Base-by-base conservation (phyloP, 2,113 vertebrate genomes). In the Scalopus aquaticus region DNA sequence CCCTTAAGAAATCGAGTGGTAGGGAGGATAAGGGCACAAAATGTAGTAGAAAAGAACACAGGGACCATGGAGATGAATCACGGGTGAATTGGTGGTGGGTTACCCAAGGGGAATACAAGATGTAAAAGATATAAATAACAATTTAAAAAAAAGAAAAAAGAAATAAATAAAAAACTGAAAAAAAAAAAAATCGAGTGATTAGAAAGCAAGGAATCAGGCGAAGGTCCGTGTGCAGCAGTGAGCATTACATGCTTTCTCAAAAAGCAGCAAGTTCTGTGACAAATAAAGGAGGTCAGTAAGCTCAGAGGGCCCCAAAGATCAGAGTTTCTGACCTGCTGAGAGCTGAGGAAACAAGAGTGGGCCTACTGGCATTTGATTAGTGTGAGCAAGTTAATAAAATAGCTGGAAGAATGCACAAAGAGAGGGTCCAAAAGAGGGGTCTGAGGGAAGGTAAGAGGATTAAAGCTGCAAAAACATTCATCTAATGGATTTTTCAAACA, bases 401-500 rank as follows among this genome's bases (percentile, higher is more conserved):
- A 90, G 72, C 58, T 35, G 16, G 30, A 92, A 90, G 94, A 96
- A 58, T 67, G 49, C 69, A 90, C n/a, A 51, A 32, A 91, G 82
- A 37, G 54, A 76, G 42, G 76, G 54, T 86, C 73, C 54, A 74
- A 13, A 88, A 76, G 49, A 56, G 28, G 90, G 78, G 37, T 77
- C 37, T 72, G 49, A 77, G 86, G 69, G 80, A 58, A 90, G 85
- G 67, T 54, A 88, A 93, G 89, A 92, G 93, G 89, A 92, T 96
- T 87, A 92, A 96, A 78, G 95, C 92, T 95, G 94, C 95, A 65
- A 94, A 97, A 97, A 96, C 95, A 96, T 94, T 83, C 76, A 60
- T 85, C 73, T 97, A 92, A 95, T 96, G 97, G 96, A 94, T 97
- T 97, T 97, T 96, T 96, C 96, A 97, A 93, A 93, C 89, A 92